A percentile compares a stretch with the other conserved stretches of the same genome.
These are phyloP conservation scores for Meliscaeva auricollis DNA, from an alignment of 2,888 invertebrate species.

Conservation along the genomic window DNA sequence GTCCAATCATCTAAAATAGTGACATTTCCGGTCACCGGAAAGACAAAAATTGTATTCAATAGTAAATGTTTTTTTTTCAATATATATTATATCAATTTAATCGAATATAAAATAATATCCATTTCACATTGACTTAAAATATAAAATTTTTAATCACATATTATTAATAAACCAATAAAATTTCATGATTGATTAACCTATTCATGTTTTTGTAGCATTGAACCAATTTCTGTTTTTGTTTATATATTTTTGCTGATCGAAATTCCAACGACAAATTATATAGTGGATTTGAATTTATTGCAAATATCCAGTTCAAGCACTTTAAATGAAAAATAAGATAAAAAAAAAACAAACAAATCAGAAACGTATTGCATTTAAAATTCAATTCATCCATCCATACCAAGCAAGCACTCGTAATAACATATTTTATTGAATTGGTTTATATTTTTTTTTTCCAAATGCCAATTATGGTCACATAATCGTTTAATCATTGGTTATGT, in stretches of 20 bases:
- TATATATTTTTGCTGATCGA: neutral
- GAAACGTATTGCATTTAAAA: constrained; percentile 19
- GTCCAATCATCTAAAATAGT: constrained; percentile 6
- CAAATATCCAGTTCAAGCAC: neutral
- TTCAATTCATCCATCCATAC: constrained; percentile 4
- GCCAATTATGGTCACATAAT: constrained; percentile 55
- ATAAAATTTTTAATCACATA: neutral
- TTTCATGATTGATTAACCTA: constrained; percentile 31
- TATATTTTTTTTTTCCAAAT: constrained; percentile 4
- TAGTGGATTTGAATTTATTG: neutral
- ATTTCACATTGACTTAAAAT: neutral
- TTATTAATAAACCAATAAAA: constrained; percentile 29
- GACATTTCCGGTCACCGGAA: neutral
- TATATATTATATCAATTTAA: neutral
- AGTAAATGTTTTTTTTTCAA: neutral
- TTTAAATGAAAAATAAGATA: neutral
- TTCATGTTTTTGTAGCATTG: constrained; percentile 26
- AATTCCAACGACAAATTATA: constrained; percentile 18
- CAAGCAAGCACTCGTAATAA: neutral
- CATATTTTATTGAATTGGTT: constrained; percentile 26
- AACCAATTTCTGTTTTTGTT: neutral
- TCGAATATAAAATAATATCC: constrained; percentile 13
- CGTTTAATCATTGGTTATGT: constrained; percentile 57
- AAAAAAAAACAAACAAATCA: constrained; percentile 18
- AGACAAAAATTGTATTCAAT: neutral